Evolutionary conservation across 2,113 vertebrate species (phyloP).

Genomic region (Dryoscopus gambensis): DNA sequence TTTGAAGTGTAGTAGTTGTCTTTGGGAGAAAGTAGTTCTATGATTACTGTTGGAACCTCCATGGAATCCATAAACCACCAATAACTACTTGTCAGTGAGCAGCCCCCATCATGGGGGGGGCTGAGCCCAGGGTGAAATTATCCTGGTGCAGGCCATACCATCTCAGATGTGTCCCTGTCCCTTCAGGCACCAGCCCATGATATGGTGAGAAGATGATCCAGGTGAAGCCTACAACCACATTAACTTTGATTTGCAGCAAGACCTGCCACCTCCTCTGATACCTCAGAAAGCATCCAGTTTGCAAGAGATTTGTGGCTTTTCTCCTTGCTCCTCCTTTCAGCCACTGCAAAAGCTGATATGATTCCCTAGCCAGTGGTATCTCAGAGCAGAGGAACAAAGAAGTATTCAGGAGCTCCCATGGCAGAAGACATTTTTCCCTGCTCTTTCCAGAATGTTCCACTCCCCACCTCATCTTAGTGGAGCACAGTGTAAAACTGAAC

Average conservation of each 20-base stretch:
- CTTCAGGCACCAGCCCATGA: background rate
- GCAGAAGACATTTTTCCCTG: background rate
- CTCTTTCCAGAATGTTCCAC: background rate
- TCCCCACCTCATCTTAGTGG: background rate
- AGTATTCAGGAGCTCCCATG: background rate
- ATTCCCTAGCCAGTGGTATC: background rate
- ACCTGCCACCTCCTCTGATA: background rate
- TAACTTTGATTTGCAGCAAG: background rate
- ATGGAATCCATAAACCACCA: background rate
- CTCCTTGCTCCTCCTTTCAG: background rate
- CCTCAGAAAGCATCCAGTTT: accelerated
- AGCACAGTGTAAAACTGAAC: background rate
- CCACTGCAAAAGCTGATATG: background rate
- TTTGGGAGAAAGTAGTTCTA: background rate
- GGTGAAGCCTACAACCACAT: background rate
- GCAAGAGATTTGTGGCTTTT: background rate
- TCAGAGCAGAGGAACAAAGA: background rate
- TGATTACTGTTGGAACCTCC: background rate
- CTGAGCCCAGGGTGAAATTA: background rate
- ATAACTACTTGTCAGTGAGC: background rate
- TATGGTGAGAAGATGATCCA: background rate
- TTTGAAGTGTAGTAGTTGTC: background rate
- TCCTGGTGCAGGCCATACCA: background rate
- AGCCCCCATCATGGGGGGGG: accelerated
- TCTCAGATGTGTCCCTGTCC: background rate